A percentile compares a stretch with the other conserved stretches of the same genome.
These are phyloP conservation scores for Charanyca ferruginea DNA, from an alignment of 2,888 invertebrate genomes.

Conservation along the genomic window DNA sequence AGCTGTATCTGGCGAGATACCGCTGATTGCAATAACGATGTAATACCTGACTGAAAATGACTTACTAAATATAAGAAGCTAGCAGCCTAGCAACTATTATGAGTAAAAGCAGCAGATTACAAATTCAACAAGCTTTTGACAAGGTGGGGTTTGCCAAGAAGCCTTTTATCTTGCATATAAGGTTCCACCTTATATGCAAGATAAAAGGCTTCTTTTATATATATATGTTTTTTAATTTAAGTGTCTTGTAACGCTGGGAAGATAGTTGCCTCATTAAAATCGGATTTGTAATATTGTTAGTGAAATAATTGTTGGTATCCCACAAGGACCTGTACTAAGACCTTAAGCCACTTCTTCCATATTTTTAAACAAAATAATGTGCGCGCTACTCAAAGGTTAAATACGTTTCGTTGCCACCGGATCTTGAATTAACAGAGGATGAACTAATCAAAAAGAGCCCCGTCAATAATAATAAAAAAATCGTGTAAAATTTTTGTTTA, in stretches of 20 bases:
- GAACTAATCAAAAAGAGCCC: not conserved
- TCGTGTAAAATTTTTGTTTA: no score
- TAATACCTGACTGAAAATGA: not conserved
- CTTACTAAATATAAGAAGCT: not conserved
- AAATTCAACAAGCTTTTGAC: constrained; percentile 13
- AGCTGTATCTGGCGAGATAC: not conserved
- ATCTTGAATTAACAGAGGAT: not conserved
- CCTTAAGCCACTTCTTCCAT: not conserved
- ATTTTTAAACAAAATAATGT: not conserved
- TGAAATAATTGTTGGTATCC: not conserved
- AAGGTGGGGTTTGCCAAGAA: not conserved
- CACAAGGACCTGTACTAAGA: constrained; percentile 9
- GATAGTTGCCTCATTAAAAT: not conserved
- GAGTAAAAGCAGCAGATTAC: not conserved
- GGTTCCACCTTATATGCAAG: not conserved
- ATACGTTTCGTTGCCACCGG: not conserved
- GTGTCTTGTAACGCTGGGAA: not conserved
- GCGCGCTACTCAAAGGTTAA: no score
- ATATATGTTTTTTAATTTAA: not conserved
- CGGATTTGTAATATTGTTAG: not conserved
- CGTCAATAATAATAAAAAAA: not conserved
- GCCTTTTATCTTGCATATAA: no score
- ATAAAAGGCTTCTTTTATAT: not conserved
- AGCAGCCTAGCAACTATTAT: no score
- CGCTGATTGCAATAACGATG: not conserved